phyloP scores from a whole-genome alignment of 2,797 vertebrate genomes.

The Podarcis lilfordi region DNA sequence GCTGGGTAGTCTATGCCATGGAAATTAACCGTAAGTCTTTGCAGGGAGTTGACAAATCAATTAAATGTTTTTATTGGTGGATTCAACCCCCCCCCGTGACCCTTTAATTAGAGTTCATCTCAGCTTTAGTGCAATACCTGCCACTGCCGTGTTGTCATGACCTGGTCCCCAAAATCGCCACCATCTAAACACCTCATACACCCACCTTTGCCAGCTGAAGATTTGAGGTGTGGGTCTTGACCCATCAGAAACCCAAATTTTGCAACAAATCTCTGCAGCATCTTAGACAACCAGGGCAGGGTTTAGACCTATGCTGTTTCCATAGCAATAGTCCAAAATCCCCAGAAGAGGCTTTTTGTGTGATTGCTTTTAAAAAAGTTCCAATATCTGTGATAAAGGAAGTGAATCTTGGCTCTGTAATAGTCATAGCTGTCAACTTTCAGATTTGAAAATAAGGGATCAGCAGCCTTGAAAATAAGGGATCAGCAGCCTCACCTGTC shows the following conservation, averaged over 20 bases:
- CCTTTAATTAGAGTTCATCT: background rate
- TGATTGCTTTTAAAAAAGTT: background rate
- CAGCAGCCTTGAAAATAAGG: no score
- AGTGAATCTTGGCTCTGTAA: no score
- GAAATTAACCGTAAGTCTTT: constrained; percentile 98
- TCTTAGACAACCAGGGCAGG: background rate
- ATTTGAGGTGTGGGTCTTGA: background rate
- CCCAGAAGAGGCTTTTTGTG: background rate
- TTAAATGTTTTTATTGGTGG: background rate
- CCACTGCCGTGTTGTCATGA: background rate
- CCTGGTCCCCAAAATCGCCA: background rate
- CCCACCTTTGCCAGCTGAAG: background rate
- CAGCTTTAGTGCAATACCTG: background rate
- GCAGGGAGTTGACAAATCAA: constrained; percentile 16
- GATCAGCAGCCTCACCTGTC: no score
- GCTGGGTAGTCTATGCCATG: constrained; percentile 94
- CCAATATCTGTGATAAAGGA: background rate
- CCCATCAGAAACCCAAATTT: background rate
- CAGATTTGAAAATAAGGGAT: no score
- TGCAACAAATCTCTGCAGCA: background rate
- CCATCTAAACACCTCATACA: background rate
- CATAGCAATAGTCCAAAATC: background rate
- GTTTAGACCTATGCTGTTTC: background rate
- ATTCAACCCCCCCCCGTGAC: background rate
- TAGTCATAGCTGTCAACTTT: no score